Base-by-base conservation (phyloP, 2,113 vertebrate species). In the Urocynchramus pylzowi region DNA sequence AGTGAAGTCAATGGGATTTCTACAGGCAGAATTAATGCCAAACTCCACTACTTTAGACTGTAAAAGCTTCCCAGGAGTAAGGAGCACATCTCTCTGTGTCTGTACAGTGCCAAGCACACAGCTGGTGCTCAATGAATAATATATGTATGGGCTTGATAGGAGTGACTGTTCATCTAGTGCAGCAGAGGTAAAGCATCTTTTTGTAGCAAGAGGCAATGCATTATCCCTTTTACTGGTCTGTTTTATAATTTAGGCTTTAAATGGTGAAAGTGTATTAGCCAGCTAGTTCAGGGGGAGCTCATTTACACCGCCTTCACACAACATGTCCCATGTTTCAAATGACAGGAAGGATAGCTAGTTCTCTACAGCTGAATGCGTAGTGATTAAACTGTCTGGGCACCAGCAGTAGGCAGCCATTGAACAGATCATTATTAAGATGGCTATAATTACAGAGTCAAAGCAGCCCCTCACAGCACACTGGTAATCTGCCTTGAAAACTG, bases 401-500 rank as follows among this genome's bases (percentile, higher is more conserved):
- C 73, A 88, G 85, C 95, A 88, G 89, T 95, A 97, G 91, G 67
- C 82, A 94, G 90, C 56, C 21, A 81, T 74, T 27, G 84, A 96
- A 84, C 49, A 94, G 91, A 90, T 95, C 85, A 84, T 97, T 96
- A 93, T 96, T 96, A 93, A 89, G 76, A 95, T 86, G 89, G 35
- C 71, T 96, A 39, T 96, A 97, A 98, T 97, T 97, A 97, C 64
- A 93, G 90, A 95, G 87, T 84, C 84, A 18, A 69, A 87, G 69
- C 79, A 95, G 74, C 41, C 61, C 60, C 84, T 93, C 81, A 64
- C 65, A 84, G 81, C 3, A 20, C 81, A 54, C 71, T 97, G 97
- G 97, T 98, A 98, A 98, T 98, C 98, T 97, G 97, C 98, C 98
- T 97, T 97, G 84, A 98, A 94, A 98, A 98, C 95, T 90, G 89